Evolutionary conservation across 1,140 invertebrate species (phyloP), one percentile per base, ranked within the genome.

Genomic region (Drosophila eugracilis): DNA sequence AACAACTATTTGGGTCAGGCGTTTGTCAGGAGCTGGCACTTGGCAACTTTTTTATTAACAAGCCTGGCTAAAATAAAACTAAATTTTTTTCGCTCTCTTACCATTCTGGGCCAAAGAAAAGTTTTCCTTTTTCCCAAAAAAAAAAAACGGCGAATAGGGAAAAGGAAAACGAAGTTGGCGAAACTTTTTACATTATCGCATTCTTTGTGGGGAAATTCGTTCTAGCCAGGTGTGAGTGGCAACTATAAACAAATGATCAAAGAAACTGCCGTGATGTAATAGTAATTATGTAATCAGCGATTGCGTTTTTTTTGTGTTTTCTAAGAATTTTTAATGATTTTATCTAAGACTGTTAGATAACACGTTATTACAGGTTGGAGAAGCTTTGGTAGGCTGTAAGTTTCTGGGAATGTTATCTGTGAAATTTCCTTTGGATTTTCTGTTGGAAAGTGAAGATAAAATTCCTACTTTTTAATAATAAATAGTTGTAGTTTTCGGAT

Each of bases 211-310:
- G 21, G 15, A 28, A 34, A 66, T 67, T 52, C 45, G 44, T 67
- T 67, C 36, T 66, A n/a, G 45, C 60, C 63, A 66, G 60, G 60
- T 67, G 60, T 15, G 26, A 34, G 28, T 66, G 59, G 36, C 26
- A 50, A 49, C 19, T 24, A 14, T 15, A 62, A 59, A 26, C 21
- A 36, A 58, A 36, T 36, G 21, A 28, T 17, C 19, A 30, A 62
- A 41, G 19, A n/a, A 34, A 14, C 3, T 42, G 22, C 17, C 12
- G 4, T 24, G 36, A 60, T 30, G 57, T 24, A 41, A 42, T 15
- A 9, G 19, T 15, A 6, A 24, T 63, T 44, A 45, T 22, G 21
- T 28, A 65, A 63, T 10, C 32, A 58, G 58, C 32, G 17, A 5
- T 9, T 30, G 14, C 5, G 10, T 3, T 30, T 24, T 30, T n/a